Base-by-base conservation (phyloP, 2,888 invertebrate species). In the Archaeoteleia sp. region DNA sequence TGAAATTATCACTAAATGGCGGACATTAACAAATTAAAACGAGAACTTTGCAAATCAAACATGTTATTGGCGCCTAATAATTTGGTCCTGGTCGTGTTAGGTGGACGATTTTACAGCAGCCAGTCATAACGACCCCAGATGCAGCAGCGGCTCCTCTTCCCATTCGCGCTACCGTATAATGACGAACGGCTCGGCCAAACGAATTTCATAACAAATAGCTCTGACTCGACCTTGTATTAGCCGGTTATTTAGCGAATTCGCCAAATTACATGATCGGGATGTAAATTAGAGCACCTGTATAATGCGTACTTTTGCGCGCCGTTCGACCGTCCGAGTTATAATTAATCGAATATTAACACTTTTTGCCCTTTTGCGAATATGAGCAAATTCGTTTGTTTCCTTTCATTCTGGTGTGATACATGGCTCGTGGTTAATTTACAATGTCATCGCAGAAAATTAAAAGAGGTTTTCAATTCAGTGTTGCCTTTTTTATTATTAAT, bases 31-130 rank as follows among this genome's bases (percentile, higher is more conserved):
- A 46, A 61, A 67, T 67, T 55, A 61, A 61, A 67, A 67, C 34
- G 57, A 39, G 34, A 46, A 35, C 62, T 68, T 63, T 58, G 32
- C 58, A 57, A 63, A 67, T 55, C 63, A 40, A 57, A 54, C 60
- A 34, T 49, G 67, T 67, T 70, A 67, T 60, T 60, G 66, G 35
- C 62, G 66, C 58, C 67, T 58, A 67, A 63, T 70, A 70, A 66
- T 60, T 67, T 49, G 58, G 35, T 48, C 48, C 40, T 29, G 60
- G 27, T 10, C 55, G 69, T 58, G 62, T 62, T 66, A 67, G 67
- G 34, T 48, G 45, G 39, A 45, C 62, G 58, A 70, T 70, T 70
- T 62, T 69, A 46, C 37, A 35, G 27, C 51, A n/a, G 10, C 39
- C 37, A 35, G 13, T 40, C 45, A 45, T 65, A 66, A 61, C 42